phyloP scores from a whole-genome alignment of 2,797 vertebrate species.

The Lepilemur ruficaudatus region DNA sequence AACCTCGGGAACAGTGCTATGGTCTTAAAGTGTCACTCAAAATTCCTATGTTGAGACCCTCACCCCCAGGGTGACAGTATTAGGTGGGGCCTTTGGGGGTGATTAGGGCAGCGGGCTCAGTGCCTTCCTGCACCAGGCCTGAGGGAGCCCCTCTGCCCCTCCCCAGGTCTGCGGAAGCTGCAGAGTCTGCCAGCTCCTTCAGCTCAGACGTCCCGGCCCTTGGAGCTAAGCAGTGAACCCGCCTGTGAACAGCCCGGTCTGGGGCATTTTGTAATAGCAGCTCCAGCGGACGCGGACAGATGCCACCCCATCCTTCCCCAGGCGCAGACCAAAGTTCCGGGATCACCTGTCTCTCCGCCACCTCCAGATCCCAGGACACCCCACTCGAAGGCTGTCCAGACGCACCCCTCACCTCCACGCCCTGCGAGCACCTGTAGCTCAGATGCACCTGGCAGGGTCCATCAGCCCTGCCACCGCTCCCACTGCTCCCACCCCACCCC shows the following conservation, averaged over 20 bases:
- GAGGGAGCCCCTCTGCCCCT: neutral
- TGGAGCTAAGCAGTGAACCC: neutral
- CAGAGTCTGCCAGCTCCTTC: neutral
- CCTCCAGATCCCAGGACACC: neutral
- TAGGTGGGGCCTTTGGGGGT: neutral
- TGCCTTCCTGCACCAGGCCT: neutral
- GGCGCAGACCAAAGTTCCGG: neutral
- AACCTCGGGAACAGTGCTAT: neutral
- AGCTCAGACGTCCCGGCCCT: neutral
- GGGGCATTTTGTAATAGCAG: neutral
- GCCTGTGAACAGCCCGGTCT: neutral
- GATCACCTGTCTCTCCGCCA: neutral
- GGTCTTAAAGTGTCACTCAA: neutral
- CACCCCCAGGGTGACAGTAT: neutral
- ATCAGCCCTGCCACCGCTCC: neutral
- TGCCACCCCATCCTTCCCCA: neutral
- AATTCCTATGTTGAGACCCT: neutral
- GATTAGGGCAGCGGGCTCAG: neutral
- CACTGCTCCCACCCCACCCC: too few relatives aligned
- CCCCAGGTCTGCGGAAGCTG: too few relatives aligned
- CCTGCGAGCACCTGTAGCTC: neutral
- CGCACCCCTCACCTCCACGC: neutral
- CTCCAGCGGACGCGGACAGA: neutral
- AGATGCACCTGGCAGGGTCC: neutral
- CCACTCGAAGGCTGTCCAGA: neutral